A percentile compares a stretch with the other conserved stretches of the same genome.
Conservation (phyloP, 1,140 invertebrate species). For the Schlechtendalia chinensis region DNA sequence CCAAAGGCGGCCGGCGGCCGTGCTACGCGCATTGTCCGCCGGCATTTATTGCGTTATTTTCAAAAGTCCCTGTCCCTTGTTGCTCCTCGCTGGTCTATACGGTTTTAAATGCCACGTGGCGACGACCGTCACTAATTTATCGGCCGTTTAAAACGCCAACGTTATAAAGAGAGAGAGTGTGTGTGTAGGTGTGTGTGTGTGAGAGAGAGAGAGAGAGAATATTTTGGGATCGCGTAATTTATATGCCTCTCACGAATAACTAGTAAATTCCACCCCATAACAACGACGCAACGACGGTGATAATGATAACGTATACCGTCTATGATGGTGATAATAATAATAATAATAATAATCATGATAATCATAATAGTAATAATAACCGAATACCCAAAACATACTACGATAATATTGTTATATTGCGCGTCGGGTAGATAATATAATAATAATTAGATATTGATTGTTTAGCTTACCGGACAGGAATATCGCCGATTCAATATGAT, state of each 20-base stretch:
- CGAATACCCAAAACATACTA: neutral
- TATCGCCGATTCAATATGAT: neutral
- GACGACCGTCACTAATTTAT: constrained; percentile 28
- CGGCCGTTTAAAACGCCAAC: constrained; percentile 9
- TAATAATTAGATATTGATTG: neutral
- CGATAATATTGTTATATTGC: neutral
- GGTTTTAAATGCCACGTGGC: constrained; percentile 1
- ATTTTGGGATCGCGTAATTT: constrained; percentile 29
- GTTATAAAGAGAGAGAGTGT: neutral
- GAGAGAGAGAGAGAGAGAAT: neutral
- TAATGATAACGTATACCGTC: constrained; percentile 17
- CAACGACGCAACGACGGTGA: neutral
- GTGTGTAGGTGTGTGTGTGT: too few relatives aligned
- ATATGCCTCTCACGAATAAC: constrained; percentile 38
- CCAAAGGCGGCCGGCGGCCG: neutral
- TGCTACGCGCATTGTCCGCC: neutral
- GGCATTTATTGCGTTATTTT: constrained; percentile 11
- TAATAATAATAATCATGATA: too few relatives aligned
- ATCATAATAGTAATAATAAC: neutral
- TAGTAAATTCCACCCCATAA: constrained; percentile 18
- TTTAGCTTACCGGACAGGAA: neutral
- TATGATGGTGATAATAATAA: constrained; percentile 7
- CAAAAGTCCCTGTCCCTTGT: neutral
- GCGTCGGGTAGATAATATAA: neutral
- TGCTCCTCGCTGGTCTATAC: neutral